Percentiles rank a stretch among this genome's conserved stretches.
Evolutionary conservation across 1,140 invertebrate species (phyloP).

Genomic region (Cyphomyrmex costatus): DNA sequence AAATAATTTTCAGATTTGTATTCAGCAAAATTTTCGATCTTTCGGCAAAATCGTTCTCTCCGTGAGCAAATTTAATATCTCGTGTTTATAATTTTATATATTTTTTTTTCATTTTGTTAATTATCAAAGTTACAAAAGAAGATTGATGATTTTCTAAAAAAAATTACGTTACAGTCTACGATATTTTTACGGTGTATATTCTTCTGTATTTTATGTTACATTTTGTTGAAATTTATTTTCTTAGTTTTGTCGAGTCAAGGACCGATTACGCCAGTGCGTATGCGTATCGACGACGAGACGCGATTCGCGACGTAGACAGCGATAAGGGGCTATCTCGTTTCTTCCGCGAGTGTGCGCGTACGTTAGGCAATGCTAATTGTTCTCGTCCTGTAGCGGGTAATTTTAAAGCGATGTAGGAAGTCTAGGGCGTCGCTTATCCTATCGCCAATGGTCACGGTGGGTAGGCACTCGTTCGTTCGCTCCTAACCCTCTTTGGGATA

Average conservation of each 20-base stretch:
- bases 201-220: not conserved
- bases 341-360: conserved; percentile 35
- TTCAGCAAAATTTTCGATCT: too few species aligned
- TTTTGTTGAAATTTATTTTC: not conserved
- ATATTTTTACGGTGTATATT: not conserved
- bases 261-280: not conserved
- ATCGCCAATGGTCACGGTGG: conserved; percentile 79
- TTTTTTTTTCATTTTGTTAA: not conserved
- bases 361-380: conserved; percentile 77
- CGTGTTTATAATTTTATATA: too few species aligned
- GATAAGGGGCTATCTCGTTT: conserved; percentile 74
- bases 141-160: not conserved
- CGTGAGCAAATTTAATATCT: too few species aligned
- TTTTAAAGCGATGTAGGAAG: conserved; percentile 83
- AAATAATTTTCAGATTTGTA: too few species aligned
- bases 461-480: conserved; percentile 69
- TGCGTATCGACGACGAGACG: conserved; percentile 74
- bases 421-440: conserved; percentile 81
- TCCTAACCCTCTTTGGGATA: conserved; percentile 67
- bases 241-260: not conserved
- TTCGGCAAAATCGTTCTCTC: too few species aligned
- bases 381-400: conserved; percentile 77
- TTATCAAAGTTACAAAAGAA: not conserved
- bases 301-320: conserved; percentile 73
- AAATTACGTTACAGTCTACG: not conserved